Base-by-base conservation (phyloP, 2,797 vertebrate genomes). In the Hylomyscus alleni region DNA sequence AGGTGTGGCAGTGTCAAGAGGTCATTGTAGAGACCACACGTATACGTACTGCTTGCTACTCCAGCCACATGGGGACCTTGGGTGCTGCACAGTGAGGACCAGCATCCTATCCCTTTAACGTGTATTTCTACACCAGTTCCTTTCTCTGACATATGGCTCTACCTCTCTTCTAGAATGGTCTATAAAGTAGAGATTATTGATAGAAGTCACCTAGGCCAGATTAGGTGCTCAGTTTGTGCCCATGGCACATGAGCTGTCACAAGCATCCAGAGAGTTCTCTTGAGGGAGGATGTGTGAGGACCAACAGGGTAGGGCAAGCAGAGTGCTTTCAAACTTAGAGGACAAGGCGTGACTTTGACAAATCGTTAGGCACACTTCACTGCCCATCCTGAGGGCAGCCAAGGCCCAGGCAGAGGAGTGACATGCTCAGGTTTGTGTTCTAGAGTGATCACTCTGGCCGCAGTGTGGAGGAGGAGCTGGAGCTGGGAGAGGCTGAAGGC, bases 401-500 rank as follows among this genome's bases (percentile, higher is more conserved):
- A 75, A 93, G 78, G 78, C 65, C 77, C 11, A 6, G 22, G 89
- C 20, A 26, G 77, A 34, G 29, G 65, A 76, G 47, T 96, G 97
- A 94, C 85, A 17, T 7, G 19, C 95, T 76, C 85, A 95, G 97
- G 95, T 95, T 34, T 97, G 93, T 96, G 97, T 96, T 97, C 60
- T 97, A 96, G 97, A 96, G 93, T 58, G 90, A 76, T 58, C 65
- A 8, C 93, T 96, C 93, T 94, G 97, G 96, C 97, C 85, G 95
- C 95, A 93, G 81, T 96, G 95, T 65, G 97, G 92, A 96, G 95
- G 91, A 97, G 84, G 95, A 96, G 89, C 97, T 93, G 94, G 88
- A 94, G 88, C 97, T 90, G 95, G 97, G 96, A 85, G 87, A 97
- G 97, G 94, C 97, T 96, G 96, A 82, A 96, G 97, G 96, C 96